phyloP scores from a whole-genome alignment of 1,140 invertebrate genomes.

The Bilobella aurantiaca region DNA sequence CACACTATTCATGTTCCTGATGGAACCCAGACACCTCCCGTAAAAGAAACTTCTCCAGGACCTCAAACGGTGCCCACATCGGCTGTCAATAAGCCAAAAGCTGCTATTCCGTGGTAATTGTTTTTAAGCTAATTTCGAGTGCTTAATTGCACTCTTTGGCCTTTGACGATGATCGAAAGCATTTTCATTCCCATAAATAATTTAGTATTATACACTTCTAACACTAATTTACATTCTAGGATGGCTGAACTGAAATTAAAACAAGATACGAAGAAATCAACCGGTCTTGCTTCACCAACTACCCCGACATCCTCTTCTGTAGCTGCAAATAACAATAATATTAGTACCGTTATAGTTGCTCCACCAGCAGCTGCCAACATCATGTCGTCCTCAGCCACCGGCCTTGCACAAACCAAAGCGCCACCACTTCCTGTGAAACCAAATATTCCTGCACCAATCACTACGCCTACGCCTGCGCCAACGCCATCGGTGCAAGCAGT shows the following conservation, averaged over 20 bases:
- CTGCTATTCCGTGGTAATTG: neutral
- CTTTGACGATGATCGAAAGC: no score
- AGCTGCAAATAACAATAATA: neutral
- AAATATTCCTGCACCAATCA: neutral
- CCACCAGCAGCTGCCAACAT: neutral
- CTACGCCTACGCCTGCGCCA: neutral
- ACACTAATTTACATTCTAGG: slow-evolving; percentile 17
- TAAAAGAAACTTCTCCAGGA: neutral
- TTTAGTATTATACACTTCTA: no score
- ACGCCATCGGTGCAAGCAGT: neutral
- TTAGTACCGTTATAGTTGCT: neutral
- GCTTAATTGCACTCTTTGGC: no score
- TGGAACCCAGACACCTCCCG: neutral
- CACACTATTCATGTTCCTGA: neutral
- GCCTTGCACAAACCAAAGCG: slow-evolving; percentile 10
- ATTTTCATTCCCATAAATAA: no score
- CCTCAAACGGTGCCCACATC: neutral
- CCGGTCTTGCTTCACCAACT: slow-evolving; percentile 1
- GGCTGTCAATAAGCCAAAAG: neutral
- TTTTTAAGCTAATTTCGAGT: no score
- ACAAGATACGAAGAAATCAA: slow-evolving; percentile 27
- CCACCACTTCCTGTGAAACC: slow-evolving; percentile 34
- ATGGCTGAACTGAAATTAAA: slow-evolving; percentile 30
- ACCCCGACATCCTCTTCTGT: neutral
- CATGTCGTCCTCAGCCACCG: slow-evolving; percentile 5